These are phyloP conservation scores for Eleginops maclovinus DNA, from an alignment of 2,113 vertebrate species.

Conservation along the genomic window DNA sequence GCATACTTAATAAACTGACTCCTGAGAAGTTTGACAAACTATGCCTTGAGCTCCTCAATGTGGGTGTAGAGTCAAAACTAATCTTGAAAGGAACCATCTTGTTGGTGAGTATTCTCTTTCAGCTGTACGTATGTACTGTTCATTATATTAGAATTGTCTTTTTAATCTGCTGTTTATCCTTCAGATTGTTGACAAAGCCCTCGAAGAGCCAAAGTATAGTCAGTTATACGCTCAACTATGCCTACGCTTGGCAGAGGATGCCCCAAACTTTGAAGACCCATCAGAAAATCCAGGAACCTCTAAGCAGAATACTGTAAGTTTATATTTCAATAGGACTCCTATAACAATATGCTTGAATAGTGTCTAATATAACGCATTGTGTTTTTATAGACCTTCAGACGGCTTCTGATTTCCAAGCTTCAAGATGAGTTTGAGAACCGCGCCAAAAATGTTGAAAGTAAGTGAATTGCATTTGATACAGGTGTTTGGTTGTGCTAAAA, in stretches of 20 bases:
- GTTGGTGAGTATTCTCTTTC: conserved; percentile 87
- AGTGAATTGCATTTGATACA: conserved; percentile 58
- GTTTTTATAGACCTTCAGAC: conserved; percentile 92
- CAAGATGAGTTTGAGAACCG: conserved; percentile 99
- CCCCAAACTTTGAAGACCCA: conserved; percentile 99
- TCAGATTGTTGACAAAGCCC: conserved; percentile 99
- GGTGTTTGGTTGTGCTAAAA: background rate
- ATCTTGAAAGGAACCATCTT: conserved; percentile 99
- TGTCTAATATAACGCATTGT: no score
- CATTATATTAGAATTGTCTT: background rate
- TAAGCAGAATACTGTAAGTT: conserved; percentile 97
- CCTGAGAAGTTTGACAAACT: conserved; percentile 99
- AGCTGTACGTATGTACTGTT: accelerated
- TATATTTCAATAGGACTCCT: background rate
- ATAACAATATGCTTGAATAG: background rate
- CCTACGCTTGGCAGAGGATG: conserved; percentile 99
- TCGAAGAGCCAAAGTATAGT: conserved; percentile 99
- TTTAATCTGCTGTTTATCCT: background rate
- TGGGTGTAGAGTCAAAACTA: conserved; percentile 98
- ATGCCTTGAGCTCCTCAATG: conserved; percentile 99
- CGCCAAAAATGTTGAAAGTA: conserved; percentile 98
- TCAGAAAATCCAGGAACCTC: conserved; percentile 92
- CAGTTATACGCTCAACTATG: conserved; percentile 99
- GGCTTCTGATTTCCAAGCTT: conserved; percentile 99
- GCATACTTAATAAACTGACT: conserved; percentile 99